Conservation (phyloP, 2,888 invertebrate genomes). For the Platypus cylindrus region DNA sequence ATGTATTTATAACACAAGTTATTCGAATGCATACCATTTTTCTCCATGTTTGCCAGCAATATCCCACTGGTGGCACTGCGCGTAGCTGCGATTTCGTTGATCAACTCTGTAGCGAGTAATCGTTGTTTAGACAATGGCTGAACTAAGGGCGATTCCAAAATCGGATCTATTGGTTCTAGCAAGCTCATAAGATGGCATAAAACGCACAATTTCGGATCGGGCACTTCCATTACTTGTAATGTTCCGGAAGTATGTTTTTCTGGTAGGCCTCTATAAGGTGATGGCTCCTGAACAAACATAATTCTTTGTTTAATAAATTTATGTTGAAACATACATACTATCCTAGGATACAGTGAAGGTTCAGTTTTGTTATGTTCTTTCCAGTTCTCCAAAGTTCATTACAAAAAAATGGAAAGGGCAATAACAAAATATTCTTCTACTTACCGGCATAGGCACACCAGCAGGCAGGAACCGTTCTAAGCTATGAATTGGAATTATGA, state of each 20-base stretch:
- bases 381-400: neutral
- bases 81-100: slow-evolving; percentile 62
- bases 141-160: slow-evolving; percentile 71
- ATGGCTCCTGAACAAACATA: slow-evolving; percentile 27
- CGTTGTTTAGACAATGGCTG: slow-evolving; percentile 69
- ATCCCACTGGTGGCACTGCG: slow-evolving; percentile 70
- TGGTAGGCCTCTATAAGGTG: slow-evolving; percentile 23
- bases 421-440: slow-evolving; percentile 1
- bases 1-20: too few species aligned
- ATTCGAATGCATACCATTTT: slow-evolving; percentile 55
- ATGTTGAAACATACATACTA: slow-evolving; percentile 1
- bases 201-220: slow-evolving; percentile 80
- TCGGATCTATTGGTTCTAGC: slow-evolving; percentile 71
- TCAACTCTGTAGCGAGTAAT: slow-evolving; percentile 61
- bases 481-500: slow-evolving; percentile 84
- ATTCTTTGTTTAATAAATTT: slow-evolving; percentile 1
- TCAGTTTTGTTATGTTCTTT: neutral
- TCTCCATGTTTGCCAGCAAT: slow-evolving; percentile 82
- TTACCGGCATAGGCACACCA: slow-evolving; percentile 64
- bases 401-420: neutral
- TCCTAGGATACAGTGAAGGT: neutral
- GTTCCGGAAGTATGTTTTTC: slow-evolving; percentile 29
- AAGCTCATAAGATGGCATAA: slow-evolving; percentile 84
- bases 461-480: slow-evolving; percentile 79
- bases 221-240: slow-evolving; percentile 44